Percentiles rank a stretch among this genome's conserved stretches.
phyloP scores from a whole-genome alignment of 2,888 invertebrate species.

The Hypselothyrea guttata region DNA sequence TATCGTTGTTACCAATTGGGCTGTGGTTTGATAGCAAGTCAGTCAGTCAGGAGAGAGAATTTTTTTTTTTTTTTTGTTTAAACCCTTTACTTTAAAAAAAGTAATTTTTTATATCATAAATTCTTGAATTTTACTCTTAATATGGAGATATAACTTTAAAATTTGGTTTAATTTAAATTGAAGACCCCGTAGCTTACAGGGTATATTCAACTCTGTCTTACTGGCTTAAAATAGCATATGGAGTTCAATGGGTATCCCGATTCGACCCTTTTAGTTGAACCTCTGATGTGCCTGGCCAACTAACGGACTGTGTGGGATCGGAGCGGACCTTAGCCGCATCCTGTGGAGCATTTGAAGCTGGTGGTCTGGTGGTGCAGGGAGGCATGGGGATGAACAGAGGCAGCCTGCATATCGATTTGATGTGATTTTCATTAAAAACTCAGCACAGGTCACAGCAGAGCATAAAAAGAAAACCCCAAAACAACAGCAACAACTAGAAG shows the following conservation, averaged over 20 bases:
- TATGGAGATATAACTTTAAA: too few species aligned
- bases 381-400: constrained; percentile 8
- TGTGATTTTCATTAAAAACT: constrained; percentile 73
- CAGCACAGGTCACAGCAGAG: constrained; percentile 55
- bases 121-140: too few species aligned
- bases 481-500: background rate
- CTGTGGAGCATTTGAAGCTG: constrained; percentile 41
- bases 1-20: too few species aligned
- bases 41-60: too few species aligned
- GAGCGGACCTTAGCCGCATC: constrained; percentile 19
- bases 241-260: background rate
- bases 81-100: too few species aligned
- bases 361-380: constrained; percentile 15
- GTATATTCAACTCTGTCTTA: too few species aligned
- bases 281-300: constrained; percentile 7
- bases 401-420: constrained; percentile 68
- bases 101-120: too few species aligned
- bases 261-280: constrained; percentile 2
- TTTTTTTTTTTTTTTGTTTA: too few species aligned
- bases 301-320: background rate
- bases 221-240: background rate
- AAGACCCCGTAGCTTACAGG: too few species aligned
- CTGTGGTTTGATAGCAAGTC: too few species aligned
- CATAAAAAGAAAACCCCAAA: constrained; percentile 19
- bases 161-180: too few species aligned